phyloP scores from a whole-genome alignment of 2,888 invertebrate species.

The Apodemia duryi region DNA sequence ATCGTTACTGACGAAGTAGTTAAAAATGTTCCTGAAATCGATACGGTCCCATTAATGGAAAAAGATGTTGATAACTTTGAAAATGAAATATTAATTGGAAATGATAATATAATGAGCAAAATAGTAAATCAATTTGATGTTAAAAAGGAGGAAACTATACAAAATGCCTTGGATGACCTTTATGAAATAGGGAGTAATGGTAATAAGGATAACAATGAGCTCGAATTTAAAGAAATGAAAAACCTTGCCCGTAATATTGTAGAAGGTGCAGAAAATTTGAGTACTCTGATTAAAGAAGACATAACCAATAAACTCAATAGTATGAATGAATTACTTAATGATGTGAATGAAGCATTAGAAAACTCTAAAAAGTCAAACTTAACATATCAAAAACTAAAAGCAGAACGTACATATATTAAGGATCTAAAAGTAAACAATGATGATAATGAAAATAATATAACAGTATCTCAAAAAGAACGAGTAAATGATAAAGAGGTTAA shows the following conservation, averaged over 20 bases:
- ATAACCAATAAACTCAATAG: conserved; percentile 70
- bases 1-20: not conserved
- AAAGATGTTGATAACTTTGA: conserved; percentile 2
- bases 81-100: not conserved
- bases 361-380: conserved; percentile 62
- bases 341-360: conserved; percentile 66
- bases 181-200: conserved; percentile 46
- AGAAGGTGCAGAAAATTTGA: conserved; percentile 65
- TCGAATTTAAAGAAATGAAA: conserved; percentile 65
- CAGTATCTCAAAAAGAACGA: conserved; percentile 20
- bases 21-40: conserved; percentile 5
- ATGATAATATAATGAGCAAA: not conserved
- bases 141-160: conserved; percentile 53
- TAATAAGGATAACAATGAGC: conserved; percentile 49
- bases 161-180: conserved; percentile 51
- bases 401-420: conserved; percentile 39
- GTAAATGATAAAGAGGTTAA: conserved; percentile 28
- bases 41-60: conserved; percentile 5
- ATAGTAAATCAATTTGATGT: conserved; percentile 42
- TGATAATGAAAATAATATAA: not conserved
- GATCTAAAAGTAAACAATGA: not conserved
- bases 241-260: conserved; percentile 61
- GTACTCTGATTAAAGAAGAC: conserved; percentile 66
- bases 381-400: conserved; percentile 56
- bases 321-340: conserved; percentile 68